Conservation (phyloP, 2,888 invertebrate species). For the Julus scandinavius region DNA sequence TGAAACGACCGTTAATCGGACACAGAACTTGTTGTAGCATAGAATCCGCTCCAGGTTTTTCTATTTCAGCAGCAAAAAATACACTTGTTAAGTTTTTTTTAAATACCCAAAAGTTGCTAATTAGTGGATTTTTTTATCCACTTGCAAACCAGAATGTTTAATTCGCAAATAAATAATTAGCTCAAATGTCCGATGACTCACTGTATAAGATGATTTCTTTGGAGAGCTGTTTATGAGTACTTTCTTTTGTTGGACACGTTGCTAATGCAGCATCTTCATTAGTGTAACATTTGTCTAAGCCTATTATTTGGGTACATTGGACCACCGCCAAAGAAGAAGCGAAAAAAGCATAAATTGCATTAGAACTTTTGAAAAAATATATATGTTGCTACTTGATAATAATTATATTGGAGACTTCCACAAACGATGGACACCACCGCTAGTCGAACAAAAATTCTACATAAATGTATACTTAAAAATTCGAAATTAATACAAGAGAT, state of each 20-base stretch:
- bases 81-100: neutral
- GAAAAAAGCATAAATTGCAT: conserved; percentile 11
- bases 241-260: conserved; percentile 70
- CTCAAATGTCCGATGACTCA: conserved; percentile 65
- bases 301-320: conserved; percentile 60
- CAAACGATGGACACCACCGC: neutral
- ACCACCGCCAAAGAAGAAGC: neutral
- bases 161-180: neutral
- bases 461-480: too few species aligned
- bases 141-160: neutral
- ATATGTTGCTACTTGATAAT: neutral
- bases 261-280: conserved; percentile 72
- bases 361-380: neutral
- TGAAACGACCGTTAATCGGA: conserved; percentile 73
- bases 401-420: neutral
- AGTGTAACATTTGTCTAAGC: conserved; percentile 73
- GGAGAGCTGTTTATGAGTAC: conserved; percentile 62
- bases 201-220: conserved; percentile 72
- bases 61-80: conserved; percentile 65
- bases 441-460: too few species aligned
- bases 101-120: neutral
- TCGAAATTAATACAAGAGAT: too few species aligned
- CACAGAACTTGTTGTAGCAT: conserved; percentile 72
- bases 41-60: conserved; percentile 68
- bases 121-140: conserved; percentile 15